phyloP scores from a whole-genome alignment of 2,113 vertebrate genomes.

The Pygoscelis antarcticus region DNA sequence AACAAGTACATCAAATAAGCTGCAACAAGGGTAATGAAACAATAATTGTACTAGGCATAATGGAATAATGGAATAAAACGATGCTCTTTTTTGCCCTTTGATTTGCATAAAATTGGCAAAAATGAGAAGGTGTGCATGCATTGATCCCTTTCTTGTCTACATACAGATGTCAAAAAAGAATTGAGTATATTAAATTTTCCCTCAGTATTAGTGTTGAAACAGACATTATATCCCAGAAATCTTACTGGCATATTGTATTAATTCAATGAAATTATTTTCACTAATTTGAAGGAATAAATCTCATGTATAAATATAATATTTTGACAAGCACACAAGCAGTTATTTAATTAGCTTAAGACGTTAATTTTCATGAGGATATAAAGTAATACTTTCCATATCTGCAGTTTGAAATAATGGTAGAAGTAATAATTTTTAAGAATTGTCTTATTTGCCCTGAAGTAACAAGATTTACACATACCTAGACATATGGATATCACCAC shows the following conservation, averaged over 20 bases:
- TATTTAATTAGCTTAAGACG: slow-evolving; percentile 24
- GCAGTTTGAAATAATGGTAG: background rate
- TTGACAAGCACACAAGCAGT: slow-evolving; percentile 16
- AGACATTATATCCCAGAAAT: background rate
- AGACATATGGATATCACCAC: background rate
- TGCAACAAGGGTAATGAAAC: background rate
- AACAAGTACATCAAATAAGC: background rate
- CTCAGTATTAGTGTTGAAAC: background rate
- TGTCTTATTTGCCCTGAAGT: background rate
- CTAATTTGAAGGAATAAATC: slow-evolving; percentile 19
- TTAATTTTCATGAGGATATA: background rate
- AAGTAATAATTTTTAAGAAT: background rate
- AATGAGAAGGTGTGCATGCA: background rate
- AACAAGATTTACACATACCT: background rate
- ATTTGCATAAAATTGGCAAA: slow-evolving; percentile 46
- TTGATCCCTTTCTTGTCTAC: slow-evolving; percentile 24
- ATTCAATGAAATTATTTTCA: slow-evolving; percentile 20
- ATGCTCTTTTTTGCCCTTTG: slow-evolving; percentile 7
- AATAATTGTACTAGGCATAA: slow-evolving; percentile 2
- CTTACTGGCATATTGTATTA: slow-evolving; percentile 19
- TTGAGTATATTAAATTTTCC: background rate
- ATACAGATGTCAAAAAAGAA: background rate
- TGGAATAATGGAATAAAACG: slow-evolving; percentile 23
- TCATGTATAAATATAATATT: slow-evolving; percentile 19
- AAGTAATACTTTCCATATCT: background rate